Evolutionary conservation across 1,140 invertebrate genomes (phyloP), one percentile per base, ranked within the genome.

Genomic region (Pectinophora gossypiella): DNA sequence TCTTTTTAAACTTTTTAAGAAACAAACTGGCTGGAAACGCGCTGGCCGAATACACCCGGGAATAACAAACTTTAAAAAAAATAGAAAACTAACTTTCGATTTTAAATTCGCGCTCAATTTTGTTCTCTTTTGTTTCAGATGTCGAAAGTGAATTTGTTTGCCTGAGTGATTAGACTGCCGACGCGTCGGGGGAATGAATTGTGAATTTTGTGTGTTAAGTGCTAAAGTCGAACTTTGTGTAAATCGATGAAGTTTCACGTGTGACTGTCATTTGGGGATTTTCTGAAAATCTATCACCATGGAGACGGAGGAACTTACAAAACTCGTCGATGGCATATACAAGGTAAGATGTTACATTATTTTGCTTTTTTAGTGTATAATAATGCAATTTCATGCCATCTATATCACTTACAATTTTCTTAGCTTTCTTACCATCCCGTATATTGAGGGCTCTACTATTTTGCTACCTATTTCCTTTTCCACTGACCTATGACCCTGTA

Each of bases 251-350:
- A 72, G 77, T 74, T 75, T 73, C 68, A 67, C 63, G 79, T 83
- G 76, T 84, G 76, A 77, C 56, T 68, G 62, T 59, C 58, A 64
- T 63, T 46, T 57, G 61, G 61, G 48, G 60, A 59, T 59, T 60
- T 54, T 59, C 50, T 75, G 64, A 75, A 69, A 68, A 72, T 71
- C 59, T 65, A 49, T 67, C 71, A 58, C 60, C 57, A 95, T 96
- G 94, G 94, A 96, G 89, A 94, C 94, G 64, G 94, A 95, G 85
- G 95, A 96, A 89, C 92, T 96, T 63, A 95, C 94, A 68, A 95
- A 94, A 89, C 93, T 96, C 64, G 95, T 96, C 61, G 95, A 96
- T 89, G 94, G 94, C 68, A 95, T 96, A 71, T 96, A 96, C 81
- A 95, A 95, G 93, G 95, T 96, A 89, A 90, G 88, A 42, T 54